Evolutionary conservation across 2,113 vertebrate genomes (phyloP), one percentile per base, ranked within the genome.

Genomic region (Prionailurus bengalensis): DNA sequence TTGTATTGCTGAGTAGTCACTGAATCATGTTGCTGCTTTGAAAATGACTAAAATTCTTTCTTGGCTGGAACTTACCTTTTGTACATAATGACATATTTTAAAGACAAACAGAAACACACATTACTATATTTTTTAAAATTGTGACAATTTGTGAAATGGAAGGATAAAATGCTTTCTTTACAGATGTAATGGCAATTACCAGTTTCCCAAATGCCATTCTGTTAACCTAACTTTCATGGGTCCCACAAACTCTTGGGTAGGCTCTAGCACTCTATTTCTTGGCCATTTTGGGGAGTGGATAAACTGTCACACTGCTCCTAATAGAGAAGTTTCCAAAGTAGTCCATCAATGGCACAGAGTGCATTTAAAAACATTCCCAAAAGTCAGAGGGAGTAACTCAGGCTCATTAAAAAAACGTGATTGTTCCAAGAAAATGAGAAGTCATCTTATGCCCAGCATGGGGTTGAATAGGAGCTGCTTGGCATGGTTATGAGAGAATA

Each of bases 401-500:
- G 97, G 39, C 93, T 98, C 86, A 97, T 98, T 98, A 97, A 98
- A 98, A 97, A 98, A 89, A 90, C 8, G 71, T 61, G 61, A 90
- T 93, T 82, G 39, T 82, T 96, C 23, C 68, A 96, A 95, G 96
- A 96, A 96, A 92, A 93, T 84, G 93, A 95, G 80, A 95, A 96
- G 53, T 66, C 81, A 82, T 94, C 66, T 93, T 92, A 79, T 13
- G 31, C 45, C 36, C 90, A 95, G 95, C 89, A 53, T 95, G 97
- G 91, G 90, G 82, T 63, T n/a, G 53, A 73, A 15, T 61, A 91
- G 74, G 86, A 98, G 86, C 70, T 1, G 0, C 39, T n/a, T 88
- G 17, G 81, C 68, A 88, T 95, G 98, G 65, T n/a, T 91, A 86
- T 53, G 76, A 83, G 92, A 71, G 98, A 98, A 92, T 42, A 89